Percentiles rank a stretch among this genome's conserved stretches.
phyloP scores from a whole-genome alignment of 2,113 vertebrate species.

The Petaurus breviceps region DNA sequence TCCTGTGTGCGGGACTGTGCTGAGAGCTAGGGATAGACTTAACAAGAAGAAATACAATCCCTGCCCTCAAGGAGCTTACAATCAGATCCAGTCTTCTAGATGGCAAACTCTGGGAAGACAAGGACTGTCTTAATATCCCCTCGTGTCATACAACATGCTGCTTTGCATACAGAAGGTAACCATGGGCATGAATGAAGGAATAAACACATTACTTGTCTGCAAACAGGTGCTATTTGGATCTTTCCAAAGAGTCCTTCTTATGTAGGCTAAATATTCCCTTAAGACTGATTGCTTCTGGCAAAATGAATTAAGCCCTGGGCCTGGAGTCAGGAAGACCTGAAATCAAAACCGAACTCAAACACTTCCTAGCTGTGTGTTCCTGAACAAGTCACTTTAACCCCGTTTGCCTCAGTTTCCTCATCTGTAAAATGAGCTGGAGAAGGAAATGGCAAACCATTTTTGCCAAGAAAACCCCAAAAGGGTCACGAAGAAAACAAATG shows the following conservation, averaged over 20 bases:
- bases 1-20: neutral
- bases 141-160: neutral
- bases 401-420: no score
- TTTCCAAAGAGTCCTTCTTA: conserved; percentile 46
- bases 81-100: neutral
- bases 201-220: conserved; percentile 48
- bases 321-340: no score
- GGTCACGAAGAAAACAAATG: no score
- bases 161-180: conserved; percentile 19
- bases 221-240: conserved; percentile 40
- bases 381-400: no score
- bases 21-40: neutral
- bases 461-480: no score
- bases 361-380: no score
- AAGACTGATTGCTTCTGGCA: neutral
- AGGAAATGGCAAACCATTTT: no score
- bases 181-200: conserved; percentile 38
- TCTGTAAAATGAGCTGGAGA: no score
- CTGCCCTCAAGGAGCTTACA: no score
- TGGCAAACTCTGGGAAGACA: neutral
- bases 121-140: neutral
- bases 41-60: neutral
- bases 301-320: neutral
- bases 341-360: no score
- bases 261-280: conserved; percentile 29